These are phyloP conservation scores for Cichladusa arquata DNA, from an alignment of 2,113 vertebrate genomes.

Conservation along the genomic window DNA sequence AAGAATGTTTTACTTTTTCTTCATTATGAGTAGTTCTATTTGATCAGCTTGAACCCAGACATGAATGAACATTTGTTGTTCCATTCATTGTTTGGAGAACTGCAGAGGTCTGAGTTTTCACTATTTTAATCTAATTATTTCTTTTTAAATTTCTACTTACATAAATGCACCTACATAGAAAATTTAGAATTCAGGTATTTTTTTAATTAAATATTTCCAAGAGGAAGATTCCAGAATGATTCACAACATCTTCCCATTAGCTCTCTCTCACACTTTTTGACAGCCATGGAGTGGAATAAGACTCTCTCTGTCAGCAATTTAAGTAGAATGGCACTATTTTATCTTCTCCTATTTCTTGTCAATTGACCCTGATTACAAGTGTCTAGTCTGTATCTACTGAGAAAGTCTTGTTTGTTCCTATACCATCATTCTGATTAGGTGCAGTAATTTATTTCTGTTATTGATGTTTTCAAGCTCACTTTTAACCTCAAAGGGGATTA, in stretches of 20 bases:
- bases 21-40: not conserved
- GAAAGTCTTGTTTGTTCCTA: not conserved
- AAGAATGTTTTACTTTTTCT: not conserved
- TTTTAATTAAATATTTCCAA: not conserved
- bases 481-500: not conserved
- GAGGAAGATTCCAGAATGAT: not conserved
- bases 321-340: not conserved
- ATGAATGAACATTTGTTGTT: not conserved
- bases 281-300: not conserved
- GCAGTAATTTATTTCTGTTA: not conserved
- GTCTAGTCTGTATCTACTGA: not conserved
- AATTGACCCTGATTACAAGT: not conserved
- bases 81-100: not conserved
- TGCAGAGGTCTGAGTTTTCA: not conserved
- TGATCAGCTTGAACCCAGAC: not conserved
- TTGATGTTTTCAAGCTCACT: not conserved
- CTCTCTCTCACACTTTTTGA: not conserved
- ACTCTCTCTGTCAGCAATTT: not conserved
- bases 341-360: not conserved
- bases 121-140: not conserved
- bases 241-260: not conserved
- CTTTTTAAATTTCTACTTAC: not conserved
- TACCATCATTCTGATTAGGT: not conserved
- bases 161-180: not conserved
- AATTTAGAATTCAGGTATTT: not conserved